A percentile compares a stretch with the other conserved stretches of the same genome.
These are phyloP conservation scores for Vanacampus margaritifer DNA, from an alignment of 2,113 vertebrate genomes.

Conservation along the genomic window DNA sequence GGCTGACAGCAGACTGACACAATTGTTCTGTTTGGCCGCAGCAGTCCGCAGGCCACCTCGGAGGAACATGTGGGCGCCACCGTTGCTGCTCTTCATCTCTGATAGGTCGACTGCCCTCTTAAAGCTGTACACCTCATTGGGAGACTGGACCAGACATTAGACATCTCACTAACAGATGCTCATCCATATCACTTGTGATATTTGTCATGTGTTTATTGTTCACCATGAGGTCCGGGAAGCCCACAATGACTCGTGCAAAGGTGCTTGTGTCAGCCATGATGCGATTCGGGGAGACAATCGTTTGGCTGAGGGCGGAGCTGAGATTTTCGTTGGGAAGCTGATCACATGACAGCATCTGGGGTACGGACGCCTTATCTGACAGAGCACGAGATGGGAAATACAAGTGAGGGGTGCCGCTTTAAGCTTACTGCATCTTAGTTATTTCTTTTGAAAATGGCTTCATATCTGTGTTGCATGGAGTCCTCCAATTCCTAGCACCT, in stretches of 20 bases:
- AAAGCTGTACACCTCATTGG: slow-evolving; percentile 91
- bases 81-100: slow-evolving; percentile 44
- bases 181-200: not conserved
- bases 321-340: slow-evolving; percentile 90
- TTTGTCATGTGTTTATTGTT: slow-evolving; percentile 29
- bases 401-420: not conserved
- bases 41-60: slow-evolving; percentile 66
- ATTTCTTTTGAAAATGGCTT: too few relatives aligned
- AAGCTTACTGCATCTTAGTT: too few relatives aligned
- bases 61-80: slow-evolving; percentile 64
- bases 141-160: slow-evolving; percentile 74
- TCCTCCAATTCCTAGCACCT: too few relatives aligned
- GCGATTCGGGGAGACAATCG: slow-evolving; percentile 91
- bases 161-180: not conserved
- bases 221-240: slow-evolving; percentile 96
- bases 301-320: slow-evolving; percentile 86
- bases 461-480: too few relatives aligned
- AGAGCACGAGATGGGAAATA: not conserved
- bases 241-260: slow-evolving; percentile 83
- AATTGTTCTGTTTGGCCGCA: slow-evolving; percentile 78
- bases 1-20: slow-evolving; percentile 77
- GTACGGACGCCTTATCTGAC: slow-evolving; percentile 67
- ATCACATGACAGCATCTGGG: slow-evolving; percentile 82
- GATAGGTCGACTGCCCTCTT: slow-evolving; percentile 75
- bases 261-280: slow-evolving; percentile 78